phyloP scores from a whole-genome alignment of 1,140 invertebrate species.

The Hycleus cichorii region DNA sequence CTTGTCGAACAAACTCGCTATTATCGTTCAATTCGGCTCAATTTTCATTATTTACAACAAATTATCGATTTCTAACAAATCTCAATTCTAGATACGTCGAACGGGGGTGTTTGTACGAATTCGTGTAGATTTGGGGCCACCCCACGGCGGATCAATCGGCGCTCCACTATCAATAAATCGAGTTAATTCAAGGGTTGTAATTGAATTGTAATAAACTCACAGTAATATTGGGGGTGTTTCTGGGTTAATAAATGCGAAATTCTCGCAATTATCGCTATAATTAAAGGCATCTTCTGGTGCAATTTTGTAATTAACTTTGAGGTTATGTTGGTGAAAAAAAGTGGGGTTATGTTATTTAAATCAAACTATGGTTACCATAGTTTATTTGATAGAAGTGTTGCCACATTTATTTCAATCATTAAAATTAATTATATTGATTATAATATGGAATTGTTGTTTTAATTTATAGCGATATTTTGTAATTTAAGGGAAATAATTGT shows the following conservation, averaged over 20 bases:
- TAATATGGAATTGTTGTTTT: no score
- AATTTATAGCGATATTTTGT: no score
- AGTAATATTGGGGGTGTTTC: no score
- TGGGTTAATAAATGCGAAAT: no score
- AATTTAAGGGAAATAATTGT: no score
- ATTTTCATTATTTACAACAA: slow-evolving; percentile 45
- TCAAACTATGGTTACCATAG: no score
- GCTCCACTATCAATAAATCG: neutral
- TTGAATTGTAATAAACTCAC: neutral
- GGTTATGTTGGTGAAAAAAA: no score
- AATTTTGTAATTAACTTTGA: neutral
- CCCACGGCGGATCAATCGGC: slow-evolving; percentile 36
- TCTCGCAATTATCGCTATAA: no score
- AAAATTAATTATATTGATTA: no score
- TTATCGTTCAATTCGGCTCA: slow-evolving; percentile 51
- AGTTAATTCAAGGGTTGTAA: neutral
- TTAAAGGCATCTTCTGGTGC: neutral
- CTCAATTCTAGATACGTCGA: slow-evolving; percentile 63
- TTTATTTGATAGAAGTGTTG: no score
- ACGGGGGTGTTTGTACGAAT: slow-evolving; percentile 44
- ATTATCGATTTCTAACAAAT: slow-evolving; percentile 60
- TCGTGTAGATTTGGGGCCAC: slow-evolving; percentile 47
- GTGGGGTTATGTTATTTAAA: no score
- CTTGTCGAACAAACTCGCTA: slow-evolving; percentile 58
- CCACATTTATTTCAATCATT: no score